A percentile compares a stretch with the other conserved stretches of the same genome.
phyloP scores from a whole-genome alignment of 2,888 invertebrate genomes.

The Baccha elongata region DNA sequence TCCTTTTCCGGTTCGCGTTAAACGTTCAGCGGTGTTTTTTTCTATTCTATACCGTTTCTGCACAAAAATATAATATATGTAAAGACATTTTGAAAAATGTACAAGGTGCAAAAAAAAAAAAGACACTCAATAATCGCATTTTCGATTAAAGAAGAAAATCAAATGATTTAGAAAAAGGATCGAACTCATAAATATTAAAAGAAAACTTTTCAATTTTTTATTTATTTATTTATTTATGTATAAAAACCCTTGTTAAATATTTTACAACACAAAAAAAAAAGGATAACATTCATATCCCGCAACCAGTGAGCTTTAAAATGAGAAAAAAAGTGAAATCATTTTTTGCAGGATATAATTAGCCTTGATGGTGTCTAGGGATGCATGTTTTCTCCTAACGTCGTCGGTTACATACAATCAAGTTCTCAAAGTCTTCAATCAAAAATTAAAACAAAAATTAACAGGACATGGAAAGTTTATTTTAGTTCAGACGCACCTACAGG shows the following conservation, averaged over 20 bases:
- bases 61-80: slow-evolving; percentile 8
- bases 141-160: neutral
- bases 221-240: slow-evolving; percentile 12
- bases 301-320: slow-evolving; percentile 19
- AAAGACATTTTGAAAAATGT: slow-evolving; percentile 5
- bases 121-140: neutral
- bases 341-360: slow-evolving; percentile 23
- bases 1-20: slow-evolving; percentile 69
- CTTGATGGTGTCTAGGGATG: slow-evolving; percentile 33
- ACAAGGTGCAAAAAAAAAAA: slow-evolving; percentile 41
- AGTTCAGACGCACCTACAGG: slow-evolving; percentile 31
- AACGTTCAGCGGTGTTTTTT: slow-evolving; percentile 25
- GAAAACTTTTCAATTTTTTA: slow-evolving; percentile 22
- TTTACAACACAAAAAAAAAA: slow-evolving; percentile 12
- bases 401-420: slow-evolving; percentile 12
- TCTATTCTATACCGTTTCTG: slow-evolving; percentile 13
- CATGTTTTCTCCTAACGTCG: slow-evolving; percentile 15
- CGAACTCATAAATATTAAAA: slow-evolving; percentile 22
- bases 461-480: slow-evolving; percentile 33
- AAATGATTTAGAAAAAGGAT: slow-evolving; percentile 35
- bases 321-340: slow-evolving; percentile 19
- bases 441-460: neutral
- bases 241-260: slow-evolving; percentile 23
- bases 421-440: slow-evolving; percentile 15
- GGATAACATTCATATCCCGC: neutral